phyloP scores from a whole-genome alignment of 2,797 vertebrate species.

The Acanthopagrus latus region DNA sequence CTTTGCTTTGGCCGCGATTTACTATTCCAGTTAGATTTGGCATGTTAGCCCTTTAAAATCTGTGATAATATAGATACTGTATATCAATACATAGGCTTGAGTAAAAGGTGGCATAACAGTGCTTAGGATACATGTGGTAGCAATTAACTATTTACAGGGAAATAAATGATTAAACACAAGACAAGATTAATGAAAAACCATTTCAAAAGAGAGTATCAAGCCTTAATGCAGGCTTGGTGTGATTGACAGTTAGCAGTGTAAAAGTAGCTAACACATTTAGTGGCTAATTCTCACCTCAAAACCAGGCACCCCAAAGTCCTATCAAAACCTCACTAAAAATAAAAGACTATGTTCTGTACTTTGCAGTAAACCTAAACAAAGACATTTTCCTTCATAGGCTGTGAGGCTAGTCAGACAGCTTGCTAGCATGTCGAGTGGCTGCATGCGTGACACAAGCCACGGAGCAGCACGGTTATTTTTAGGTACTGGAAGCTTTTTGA shows the following conservation, averaged over 20 bases:
- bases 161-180: conserved; percentile 51
- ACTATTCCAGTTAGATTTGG: conserved; percentile 85
- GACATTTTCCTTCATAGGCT: conserved; percentile 78
- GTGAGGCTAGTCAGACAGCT: conserved; percentile 61
- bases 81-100: conserved; percentile 74
- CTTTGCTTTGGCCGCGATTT: conserved; percentile 69
- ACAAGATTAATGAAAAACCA: conserved; percentile 43
- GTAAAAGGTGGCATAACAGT: conserved; percentile 82
- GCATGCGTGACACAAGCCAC: conserved; percentile 53
- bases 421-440: conserved; percentile 47
- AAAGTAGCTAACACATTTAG: conserved; percentile 81
- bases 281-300: conserved; percentile 81
- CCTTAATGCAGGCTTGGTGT: conserved; percentile 68
- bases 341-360: conserved; percentile 63
- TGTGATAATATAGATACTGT: conserved; percentile 74
- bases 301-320: conserved; percentile 69
- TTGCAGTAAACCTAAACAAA: conserved; percentile 60
- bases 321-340: conserved; percentile 60
- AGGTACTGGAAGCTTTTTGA: conserved; percentile 74
- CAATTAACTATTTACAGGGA: conserved; percentile 79
- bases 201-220: conserved; percentile 65
- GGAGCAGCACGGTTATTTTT: conserved; percentile 66
- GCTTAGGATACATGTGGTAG: conserved; percentile 79
- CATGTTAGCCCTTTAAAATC: conserved; percentile 83
- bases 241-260: conserved; percentile 82